Percentiles rank a stretch among this genome's conserved stretches.
phyloP scores from a whole-genome alignment of 2,113 vertebrate species.

The Zosterops lateralis region DNA sequence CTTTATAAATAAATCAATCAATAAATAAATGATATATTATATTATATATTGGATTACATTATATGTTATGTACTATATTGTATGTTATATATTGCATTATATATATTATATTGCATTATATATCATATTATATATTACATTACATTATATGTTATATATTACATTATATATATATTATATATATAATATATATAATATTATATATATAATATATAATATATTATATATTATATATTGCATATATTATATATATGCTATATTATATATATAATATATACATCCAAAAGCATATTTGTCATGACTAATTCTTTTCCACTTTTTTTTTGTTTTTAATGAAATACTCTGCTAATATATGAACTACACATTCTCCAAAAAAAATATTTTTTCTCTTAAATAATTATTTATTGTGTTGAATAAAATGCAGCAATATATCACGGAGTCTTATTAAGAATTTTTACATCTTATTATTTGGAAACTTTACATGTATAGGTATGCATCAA shows the following conservation, averaged over 20 bases:
- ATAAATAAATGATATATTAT: neutral
- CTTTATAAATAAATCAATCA: neutral
- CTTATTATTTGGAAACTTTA: neutral
- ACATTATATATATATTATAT: no score
- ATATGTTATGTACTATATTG: no score
- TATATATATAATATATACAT: neutral
- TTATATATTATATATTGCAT: no score
- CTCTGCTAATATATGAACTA: neutral
- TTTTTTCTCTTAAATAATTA: neutral
- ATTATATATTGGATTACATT: no score
- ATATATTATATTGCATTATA: no score
- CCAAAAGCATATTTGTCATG: neutral
- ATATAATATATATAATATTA: no score
- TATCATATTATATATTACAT: no score
- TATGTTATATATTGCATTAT: no score
- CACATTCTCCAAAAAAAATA: fast-evolving
- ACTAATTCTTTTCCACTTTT: neutral
- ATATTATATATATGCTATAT: no score
- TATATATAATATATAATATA: no score
- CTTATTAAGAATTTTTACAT: neutral
- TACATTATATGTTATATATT: no score
- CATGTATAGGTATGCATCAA: neutral
- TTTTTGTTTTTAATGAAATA: neutral
- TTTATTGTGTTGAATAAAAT: neutral
- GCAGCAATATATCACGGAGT: neutral